phyloP scores from a whole-genome alignment of 2,113 vertebrate genomes.

The Tachuris rubrigastra region DNA sequence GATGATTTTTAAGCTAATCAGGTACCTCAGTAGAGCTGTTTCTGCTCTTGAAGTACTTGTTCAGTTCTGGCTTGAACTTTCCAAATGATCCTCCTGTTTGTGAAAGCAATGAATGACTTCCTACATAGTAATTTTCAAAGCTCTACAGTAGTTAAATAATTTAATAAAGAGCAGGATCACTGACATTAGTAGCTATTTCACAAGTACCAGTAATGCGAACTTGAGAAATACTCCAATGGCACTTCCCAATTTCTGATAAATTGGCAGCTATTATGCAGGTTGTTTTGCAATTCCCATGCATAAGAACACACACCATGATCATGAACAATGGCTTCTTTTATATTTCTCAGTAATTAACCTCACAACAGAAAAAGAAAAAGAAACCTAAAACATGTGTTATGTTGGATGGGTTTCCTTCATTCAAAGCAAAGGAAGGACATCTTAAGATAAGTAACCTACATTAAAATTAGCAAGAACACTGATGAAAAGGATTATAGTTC shows the following conservation, averaged over 20 bases:
- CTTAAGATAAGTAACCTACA: rapidly evolving
- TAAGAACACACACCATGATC: not conserved
- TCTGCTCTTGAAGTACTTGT: not conserved
- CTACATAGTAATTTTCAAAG: not conserved
- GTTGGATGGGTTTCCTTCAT: rapidly evolving
- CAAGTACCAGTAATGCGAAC: not conserved
- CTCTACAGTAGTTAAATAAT: not conserved
- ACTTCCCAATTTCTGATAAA: not conserved
- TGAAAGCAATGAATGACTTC: not conserved
- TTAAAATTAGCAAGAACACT: not conserved
- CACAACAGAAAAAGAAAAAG: not conserved
- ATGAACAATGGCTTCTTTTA: not conserved
- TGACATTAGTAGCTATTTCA: not conserved
- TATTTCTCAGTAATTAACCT: not conserved
- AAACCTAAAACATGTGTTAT: not conserved
- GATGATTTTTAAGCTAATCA: not conserved
- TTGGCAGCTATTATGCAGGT: not conserved
- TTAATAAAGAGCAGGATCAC: not conserved
- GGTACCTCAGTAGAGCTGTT: not conserved
- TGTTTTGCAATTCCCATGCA: not conserved
- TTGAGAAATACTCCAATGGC: not conserved
- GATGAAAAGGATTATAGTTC: not conserved
- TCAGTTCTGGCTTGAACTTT: not conserved
- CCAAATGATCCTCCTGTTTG: not conserved
- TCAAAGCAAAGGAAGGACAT: not conserved